Base-by-base conservation (phyloP, 2,113 vertebrate genomes). In the Callospermophilus lateralis region DNA sequence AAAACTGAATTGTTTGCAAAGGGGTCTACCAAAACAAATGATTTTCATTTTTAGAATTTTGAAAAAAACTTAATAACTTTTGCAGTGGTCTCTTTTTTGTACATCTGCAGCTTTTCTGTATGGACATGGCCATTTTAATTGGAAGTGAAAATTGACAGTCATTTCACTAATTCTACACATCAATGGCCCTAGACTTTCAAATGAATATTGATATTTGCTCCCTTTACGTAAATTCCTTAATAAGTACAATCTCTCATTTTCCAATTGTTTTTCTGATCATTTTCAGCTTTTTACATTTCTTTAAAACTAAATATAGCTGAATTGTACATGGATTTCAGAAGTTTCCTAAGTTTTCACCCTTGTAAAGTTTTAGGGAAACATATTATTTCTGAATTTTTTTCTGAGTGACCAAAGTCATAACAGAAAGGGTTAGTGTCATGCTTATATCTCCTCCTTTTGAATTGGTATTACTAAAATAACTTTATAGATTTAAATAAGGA, bases 101-200 rank as follows among this genome's bases (percentile, higher is more conserved):
- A 30, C 3, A 15, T 13, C 30, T 55, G 45, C 26, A 48, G 0
- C 17, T 73, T 55, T 96, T 30, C 15, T 9, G 87, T 13, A 65
- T 1, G 55, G 32, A 89, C 26, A 84, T 12, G n/a, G 16, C 15
- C 73, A 8, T 53, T 87, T 68, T 74, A 86, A 93, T 79, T 86
- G 63, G 28, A 92, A 74, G 61, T 77, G 7, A 93, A 92, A 96
- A 86, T 11, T 42, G 26, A 73, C 11, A 84, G 45, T 39, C 3
- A 92, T 92, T 63, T 93, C 19, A 86, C 67, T 85, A 89, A 70
- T 72, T 53, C 34, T 95, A 22, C 19, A 93, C 67, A 83, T 77
- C 90, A 93, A 55, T 24, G 28, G 80, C 84, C 39, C 5, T 37
- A 10, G 12, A 84, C 81, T 39, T 90, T 93, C 17, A 39, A 15